These are phyloP conservation scores for Ailuropoda melanoleuca DNA, from an alignment of 2,113 vertebrate species.

Conservation along the genomic window DNA sequence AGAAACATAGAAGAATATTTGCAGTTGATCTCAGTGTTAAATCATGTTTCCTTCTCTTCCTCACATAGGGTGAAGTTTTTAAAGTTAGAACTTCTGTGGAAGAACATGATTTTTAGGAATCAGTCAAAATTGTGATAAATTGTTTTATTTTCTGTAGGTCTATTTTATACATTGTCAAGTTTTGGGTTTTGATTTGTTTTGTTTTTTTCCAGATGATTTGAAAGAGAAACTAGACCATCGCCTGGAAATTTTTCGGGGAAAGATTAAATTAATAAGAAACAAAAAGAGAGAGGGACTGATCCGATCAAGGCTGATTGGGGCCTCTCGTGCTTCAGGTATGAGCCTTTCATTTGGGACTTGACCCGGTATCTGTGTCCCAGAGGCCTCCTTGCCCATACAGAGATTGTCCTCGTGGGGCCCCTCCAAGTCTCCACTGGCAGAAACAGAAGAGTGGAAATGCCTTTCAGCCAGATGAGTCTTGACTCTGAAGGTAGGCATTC, in stretches of 20 bases:
- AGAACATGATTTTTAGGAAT: neutral
- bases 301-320: conserved; percentile 93
- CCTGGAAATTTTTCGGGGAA: conserved; percentile 86
- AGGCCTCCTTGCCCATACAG: rapidly evolving
- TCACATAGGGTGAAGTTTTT: neutral
- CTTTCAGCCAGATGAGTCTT: neutral
- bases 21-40: neutral
- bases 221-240: conserved; percentile 89
- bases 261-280: conserved; percentile 92
- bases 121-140: neutral
- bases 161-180: neutral
- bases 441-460: neutral
- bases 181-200: conserved; percentile 48
- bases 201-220: conserved; percentile 88
- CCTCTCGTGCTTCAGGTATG: conserved; percentile 91
- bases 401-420: rapidly evolving
- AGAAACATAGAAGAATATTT: neutral
- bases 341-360: rapidly evolving
- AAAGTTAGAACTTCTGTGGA: neutral
- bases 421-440: rapidly evolving
- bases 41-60: neutral
- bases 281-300: conserved; percentile 93
- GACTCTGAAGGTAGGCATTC: neutral
- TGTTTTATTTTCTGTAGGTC: neutral
- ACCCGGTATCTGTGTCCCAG: rapidly evolving